Evolutionary conservation across 1,140 invertebrate species (phyloP).

Genomic region (Leptinotarsa undecemlineata): DNA sequence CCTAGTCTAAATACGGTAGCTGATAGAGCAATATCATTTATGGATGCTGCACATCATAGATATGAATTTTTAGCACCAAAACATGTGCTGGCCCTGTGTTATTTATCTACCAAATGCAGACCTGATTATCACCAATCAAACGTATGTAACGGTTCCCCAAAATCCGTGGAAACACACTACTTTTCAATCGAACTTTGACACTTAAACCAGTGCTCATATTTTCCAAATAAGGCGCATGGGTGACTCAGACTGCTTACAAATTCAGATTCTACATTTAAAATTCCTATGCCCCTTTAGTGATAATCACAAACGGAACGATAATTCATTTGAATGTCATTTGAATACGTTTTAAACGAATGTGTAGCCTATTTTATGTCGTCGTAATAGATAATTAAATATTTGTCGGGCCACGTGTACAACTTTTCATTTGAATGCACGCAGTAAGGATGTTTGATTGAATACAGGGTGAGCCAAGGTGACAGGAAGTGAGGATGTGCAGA

Average conservation of each 20-base stretch:
- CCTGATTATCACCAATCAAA: too few species aligned
- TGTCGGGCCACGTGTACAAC: not conserved
- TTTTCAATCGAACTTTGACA: not conserved
- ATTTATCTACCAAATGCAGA: too few species aligned
- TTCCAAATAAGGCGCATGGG: not conserved
- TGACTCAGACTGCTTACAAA: constrained; percentile 16
- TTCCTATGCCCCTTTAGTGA: constrained; percentile 12
- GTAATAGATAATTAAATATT: not conserved
- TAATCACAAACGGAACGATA: constrained; percentile 15
- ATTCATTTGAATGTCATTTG: constrained; percentile 24
- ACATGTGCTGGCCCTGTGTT: too few species aligned
- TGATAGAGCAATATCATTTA: too few species aligned
- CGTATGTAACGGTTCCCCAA: too few species aligned
- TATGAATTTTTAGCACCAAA: too few species aligned
- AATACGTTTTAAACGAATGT: constrained; percentile 19
- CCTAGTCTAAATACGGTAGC: too few species aligned
- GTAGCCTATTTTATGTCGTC: not conserved
- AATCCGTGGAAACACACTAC: not conserved
- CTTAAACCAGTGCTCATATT: not conserved
- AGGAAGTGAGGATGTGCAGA: too few species aligned
- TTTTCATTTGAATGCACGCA: not conserved
- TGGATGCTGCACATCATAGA: too few species aligned
- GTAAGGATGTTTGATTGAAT: not conserved
- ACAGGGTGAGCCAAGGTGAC: not conserved
- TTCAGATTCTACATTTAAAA: constrained; percentile 16